Evolutionary conservation across 2,113 vertebrate genomes (phyloP).

Genomic region (Platysteira castanea): DNA sequence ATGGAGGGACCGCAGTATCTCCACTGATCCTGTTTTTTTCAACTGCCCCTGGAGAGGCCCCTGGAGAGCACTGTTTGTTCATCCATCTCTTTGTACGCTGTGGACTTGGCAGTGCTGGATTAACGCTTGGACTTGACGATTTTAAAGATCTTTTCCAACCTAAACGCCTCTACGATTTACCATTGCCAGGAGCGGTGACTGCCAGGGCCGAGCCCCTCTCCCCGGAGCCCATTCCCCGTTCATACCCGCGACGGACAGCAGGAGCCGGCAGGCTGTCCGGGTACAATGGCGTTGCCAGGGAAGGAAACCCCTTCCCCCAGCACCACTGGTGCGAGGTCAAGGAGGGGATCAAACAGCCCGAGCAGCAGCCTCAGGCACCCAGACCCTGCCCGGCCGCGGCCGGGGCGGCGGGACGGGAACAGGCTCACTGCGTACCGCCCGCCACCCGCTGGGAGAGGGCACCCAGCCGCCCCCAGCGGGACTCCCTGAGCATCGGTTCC

Average conservation of each 20-base stretch:
- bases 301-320: not conserved
- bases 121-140: not conserved
- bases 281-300: not conserved
- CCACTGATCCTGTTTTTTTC: not conserved
- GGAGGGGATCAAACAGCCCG: not conserved
- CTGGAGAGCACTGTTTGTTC: not conserved
- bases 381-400: not conserved
- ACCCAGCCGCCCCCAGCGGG: not conserved
- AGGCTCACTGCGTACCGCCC: too few relatives aligned
- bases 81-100: not conserved
- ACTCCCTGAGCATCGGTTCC: rapidly evolving
- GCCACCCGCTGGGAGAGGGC: not conserved
- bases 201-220: not conserved
- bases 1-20: not conserved
- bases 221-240: not conserved
- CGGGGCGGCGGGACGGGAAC: not conserved
- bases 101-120: not conserved
- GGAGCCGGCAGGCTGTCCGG: not conserved
- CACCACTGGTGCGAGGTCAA: not conserved
- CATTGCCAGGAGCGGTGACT: not conserved
- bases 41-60: not conserved
- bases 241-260: not conserved
- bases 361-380: not conserved
- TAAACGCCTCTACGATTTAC: not conserved
- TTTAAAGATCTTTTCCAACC: not conserved